These are phyloP conservation scores for Zaprionus gabonicus DNA, from an alignment of 1,140 invertebrate species.

Conservation along the genomic window DNA sequence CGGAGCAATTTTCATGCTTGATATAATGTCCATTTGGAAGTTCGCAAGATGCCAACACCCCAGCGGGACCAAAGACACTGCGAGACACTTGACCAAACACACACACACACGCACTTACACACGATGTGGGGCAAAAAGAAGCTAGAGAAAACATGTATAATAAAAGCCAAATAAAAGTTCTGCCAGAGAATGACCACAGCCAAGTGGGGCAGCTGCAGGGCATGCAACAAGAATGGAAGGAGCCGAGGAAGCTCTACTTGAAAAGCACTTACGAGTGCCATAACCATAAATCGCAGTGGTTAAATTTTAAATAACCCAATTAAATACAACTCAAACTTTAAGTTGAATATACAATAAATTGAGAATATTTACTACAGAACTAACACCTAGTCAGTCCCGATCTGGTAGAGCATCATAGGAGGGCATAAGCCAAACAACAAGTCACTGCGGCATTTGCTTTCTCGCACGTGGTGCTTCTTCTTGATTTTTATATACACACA, in stretches of 20 bases:
- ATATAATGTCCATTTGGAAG: slow-evolving; percentile 57
- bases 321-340: neutral
- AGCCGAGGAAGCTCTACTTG: neutral
- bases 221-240: neutral
- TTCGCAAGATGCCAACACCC: slow-evolving; percentile 49
- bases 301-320: neutral
- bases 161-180: slow-evolving; percentile 5
- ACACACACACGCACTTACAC: neutral
- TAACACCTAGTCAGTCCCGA: too few species aligned
- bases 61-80: slow-evolving; percentile 36
- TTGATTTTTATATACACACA: too few species aligned
- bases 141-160: slow-evolving; percentile 26
- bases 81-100: slow-evolving; percentile 21
- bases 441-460: neutral
- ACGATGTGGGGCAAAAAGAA: slow-evolving; percentile 26
- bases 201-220: neutral
- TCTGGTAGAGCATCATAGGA: too few species aligned
- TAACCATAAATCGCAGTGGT: neutral
- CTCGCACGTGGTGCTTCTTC: neutral
- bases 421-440: too few species aligned
- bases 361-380: too few species aligned
- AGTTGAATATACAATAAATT: neutral
- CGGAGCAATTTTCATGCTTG: slow-evolving; percentile 67
- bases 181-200: neutral
- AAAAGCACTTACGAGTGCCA: neutral